Base-by-base conservation (phyloP, 2,888 invertebrate genomes). In the Oligia strigilis region DNA sequence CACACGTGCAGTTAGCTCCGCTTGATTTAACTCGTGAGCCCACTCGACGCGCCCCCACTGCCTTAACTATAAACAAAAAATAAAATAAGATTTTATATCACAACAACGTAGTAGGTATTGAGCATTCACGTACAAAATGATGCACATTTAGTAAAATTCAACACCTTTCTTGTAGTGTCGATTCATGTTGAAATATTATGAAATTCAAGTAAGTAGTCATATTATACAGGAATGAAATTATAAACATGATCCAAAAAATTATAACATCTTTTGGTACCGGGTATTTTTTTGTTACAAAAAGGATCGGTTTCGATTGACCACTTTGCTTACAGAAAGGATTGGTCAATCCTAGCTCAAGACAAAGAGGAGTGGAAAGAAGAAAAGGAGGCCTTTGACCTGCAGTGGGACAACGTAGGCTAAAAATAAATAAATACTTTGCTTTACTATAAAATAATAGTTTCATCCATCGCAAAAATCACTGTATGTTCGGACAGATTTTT, bases 31-130 rank as follows among this genome's bases (percentile, higher is more conserved):
- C 94, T 99, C 99, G 94, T 99, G 99, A 55, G 99, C 98, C 99
- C 99, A 99, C 95, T 99, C 99, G 8, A 99, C 99, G 85, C 98
- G 98, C 8, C 99, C 99, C 99, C 99, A 99, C 83, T 97, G 97
- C 81, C 97, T 97, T 72, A 98, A 96, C 98, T 99, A 97, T n/a
- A 88, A 49, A 90, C 89, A 92, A 92, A 86, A 72, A 78, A 55
- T 14, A 6, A 52, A 84, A 82, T 65, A 0, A 52, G 8, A 29
- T 55, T 17, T 75, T 64, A 40, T 66, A 36, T 40, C 17, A 74
- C 65, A 58, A 80, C 40, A 66, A 36, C n/a, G 72, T 46, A 74
- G 19, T n/a, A 46, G 4, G 14, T 52, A 67, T 46, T n/a, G 29
- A 43, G n/a, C 4, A 64, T 65, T n/a, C 40, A n/a, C 40, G 19